A percentile compares a stretch with the other conserved stretches of the same genome.
Evolutionary conservation across 64 coral and sea anemone genomes (phyloP).

Genomic region (Acropora tenuis): DNA sequence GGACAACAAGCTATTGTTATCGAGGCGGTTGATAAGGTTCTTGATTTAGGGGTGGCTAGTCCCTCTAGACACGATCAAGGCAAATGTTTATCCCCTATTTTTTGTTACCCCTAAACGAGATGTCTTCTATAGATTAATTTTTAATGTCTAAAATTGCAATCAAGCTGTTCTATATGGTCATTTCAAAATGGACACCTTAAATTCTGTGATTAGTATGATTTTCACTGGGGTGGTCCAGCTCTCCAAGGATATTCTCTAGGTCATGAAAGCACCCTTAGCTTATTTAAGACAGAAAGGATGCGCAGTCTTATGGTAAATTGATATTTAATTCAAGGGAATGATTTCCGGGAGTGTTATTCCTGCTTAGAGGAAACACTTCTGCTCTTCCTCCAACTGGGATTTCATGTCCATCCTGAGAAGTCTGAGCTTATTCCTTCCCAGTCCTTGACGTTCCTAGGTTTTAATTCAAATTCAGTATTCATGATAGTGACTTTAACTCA

Average conservation of each 20-base stretch:
- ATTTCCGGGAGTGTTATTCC: slow-evolving; percentile 26
- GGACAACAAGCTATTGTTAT: slow-evolving; percentile 9
- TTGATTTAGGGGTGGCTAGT: not conserved
- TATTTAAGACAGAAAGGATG: slow-evolving; percentile 37
- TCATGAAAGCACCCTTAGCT: slow-evolving; percentile 45
- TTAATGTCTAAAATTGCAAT: slow-evolving; percentile 73
- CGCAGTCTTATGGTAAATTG: slow-evolving; percentile 29
- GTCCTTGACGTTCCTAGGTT: slow-evolving; percentile 46
- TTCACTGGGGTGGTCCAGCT: slow-evolving; percentile 4
- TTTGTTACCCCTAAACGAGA: slow-evolving; percentile 61
- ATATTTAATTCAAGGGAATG: slow-evolving; percentile 32
- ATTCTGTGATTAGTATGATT: slow-evolving; percentile 45
- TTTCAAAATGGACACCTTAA: not conserved
- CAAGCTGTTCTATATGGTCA: slow-evolving; percentile 54
- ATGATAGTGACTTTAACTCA: slow-evolving; percentile 41
- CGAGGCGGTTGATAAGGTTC: slow-evolving; percentile 24
- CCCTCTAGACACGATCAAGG: too few species aligned
- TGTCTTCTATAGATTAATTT: slow-evolving; percentile 59
- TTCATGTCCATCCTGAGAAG: slow-evolving; percentile 57
- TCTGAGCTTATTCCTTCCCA: not conserved
- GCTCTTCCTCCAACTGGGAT: slow-evolving; percentile 43
- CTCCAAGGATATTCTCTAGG: slow-evolving; percentile 61
- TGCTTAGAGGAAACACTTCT: slow-evolving; percentile 21
- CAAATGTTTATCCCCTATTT: slow-evolving; percentile 55
- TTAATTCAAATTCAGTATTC: slow-evolving; percentile 27